phyloP scores from a whole-genome alignment of 2,888 invertebrate species.

The Spilosoma lubricipeda region DNA sequence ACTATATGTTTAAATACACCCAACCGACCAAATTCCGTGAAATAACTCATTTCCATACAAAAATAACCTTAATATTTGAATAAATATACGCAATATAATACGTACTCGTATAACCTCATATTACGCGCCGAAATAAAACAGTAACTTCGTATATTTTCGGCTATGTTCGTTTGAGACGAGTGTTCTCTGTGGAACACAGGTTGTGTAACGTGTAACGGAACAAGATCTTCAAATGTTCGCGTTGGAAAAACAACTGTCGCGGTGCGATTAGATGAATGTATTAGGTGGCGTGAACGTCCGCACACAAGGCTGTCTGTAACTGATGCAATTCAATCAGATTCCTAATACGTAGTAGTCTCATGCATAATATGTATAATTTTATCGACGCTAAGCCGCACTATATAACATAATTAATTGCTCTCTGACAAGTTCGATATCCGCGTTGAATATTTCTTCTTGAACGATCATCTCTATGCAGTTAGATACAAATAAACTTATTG shows the following conservation, averaged over 20 bases:
- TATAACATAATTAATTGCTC: constrained; percentile 42
- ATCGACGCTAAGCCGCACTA: constrained; percentile 19
- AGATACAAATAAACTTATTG: neutral
- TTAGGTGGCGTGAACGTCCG: constrained; percentile 69
- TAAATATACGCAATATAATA: constrained; percentile 9
- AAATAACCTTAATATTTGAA: constrained; percentile 3
- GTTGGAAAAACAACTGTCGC: constrained; percentile 48
- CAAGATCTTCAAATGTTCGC: constrained; percentile 32
- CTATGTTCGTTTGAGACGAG: constrained; percentile 36
- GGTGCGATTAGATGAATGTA: constrained; percentile 64
- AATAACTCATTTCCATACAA: neutral
- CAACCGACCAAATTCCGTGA: neutral
- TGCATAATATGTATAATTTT: constrained; percentile 40
- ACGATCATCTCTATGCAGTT: neutral
- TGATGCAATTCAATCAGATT: constrained; percentile 59
- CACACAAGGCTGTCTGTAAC: constrained; percentile 69
- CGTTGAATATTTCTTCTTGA: constrained; percentile 19
- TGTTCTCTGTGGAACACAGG: constrained; percentile 35
- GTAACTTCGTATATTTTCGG: constrained; percentile 24
- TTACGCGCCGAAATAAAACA: neutral
- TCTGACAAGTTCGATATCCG: constrained; percentile 31
- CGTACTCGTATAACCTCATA: neutral
- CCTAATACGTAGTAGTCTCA: constrained; percentile 46
- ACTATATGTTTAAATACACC: neutral
- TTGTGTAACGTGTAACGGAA: constrained; percentile 55